Base-by-base conservation (phyloP, 2,888 invertebrate species). In the Dexiosoma caninum region DNA sequence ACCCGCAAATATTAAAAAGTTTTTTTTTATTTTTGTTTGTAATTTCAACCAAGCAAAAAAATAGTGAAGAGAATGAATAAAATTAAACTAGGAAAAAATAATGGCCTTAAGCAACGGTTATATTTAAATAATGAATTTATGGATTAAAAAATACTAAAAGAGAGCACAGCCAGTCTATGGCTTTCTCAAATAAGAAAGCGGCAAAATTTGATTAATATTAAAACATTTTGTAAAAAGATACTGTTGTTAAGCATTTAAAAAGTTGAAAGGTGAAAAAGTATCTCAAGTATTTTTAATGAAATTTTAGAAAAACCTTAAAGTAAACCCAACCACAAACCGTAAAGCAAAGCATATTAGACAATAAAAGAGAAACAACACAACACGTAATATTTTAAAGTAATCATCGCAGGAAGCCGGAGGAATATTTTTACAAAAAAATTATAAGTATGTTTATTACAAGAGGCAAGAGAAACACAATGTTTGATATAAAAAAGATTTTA, bases 1-100 rank as follows among this genome's bases (percentile, higher is more conserved):
- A 55, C 60, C 67, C 46, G 55, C 62, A 67, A 60, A 81, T 81
- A 77, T 77, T 69, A 77, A 79, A 79, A 79, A 75, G 60, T 67
- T 77, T 80, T 67, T 70, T 40, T 46, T 4, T 6, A 27, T 77
- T 80, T 67, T 70, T 40, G 19, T 4, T 6, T 5, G 14, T 23
- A 49, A 37, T 64, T 67, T 64, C 46, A 57, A 53, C 23, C 53
- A 12, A 75, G 32, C 19, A 46, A 55, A 46, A 12, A 44, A 72
- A 62, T 21, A 53, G 44, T n/a, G 44, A 53, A 55, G 64, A 27
- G 46, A 64, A 64, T 64, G 19, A 66, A 40, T 44, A 71, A 76
- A 66, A 16, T n/a, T 27, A 66, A 59, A 27, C 12, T n/a, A 49
- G 14, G n/a, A 16, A 60, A 76, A 42, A 32, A 30, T 40, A 40